Base-by-base conservation (phyloP, 2,113 vertebrate species). In the Alexandromys fortis region DNA sequence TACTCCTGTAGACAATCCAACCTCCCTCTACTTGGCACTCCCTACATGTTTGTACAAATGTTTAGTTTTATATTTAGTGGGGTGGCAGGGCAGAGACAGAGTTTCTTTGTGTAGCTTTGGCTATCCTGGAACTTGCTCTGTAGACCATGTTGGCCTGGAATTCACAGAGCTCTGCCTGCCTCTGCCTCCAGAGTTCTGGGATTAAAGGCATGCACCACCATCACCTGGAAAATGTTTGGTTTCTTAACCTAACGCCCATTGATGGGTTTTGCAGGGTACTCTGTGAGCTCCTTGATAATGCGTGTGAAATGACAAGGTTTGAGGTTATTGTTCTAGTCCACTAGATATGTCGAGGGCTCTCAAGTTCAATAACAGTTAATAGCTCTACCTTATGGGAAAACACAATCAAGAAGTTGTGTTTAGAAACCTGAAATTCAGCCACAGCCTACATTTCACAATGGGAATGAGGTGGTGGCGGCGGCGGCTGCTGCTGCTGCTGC, bases 401-500 rank as follows among this genome's bases (percentile, higher is more conserved):
- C 45, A 6, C 73, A 63, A 63, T 52, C 35, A 83, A 61, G 47
- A 92, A 73, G 16, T 76, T 93, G 55, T 68, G 92, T 85, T 95
- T 35, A 65, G 90, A 96, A 90, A 88, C 22, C 26, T 63, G 90
- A 95, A 78, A 11, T 33, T 87, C 81, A 47, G 30, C 72, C 55
- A 85, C 93, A 97, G 45, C 42, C 81, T 77, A 33, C 11, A 67
- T 68, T 92, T 92, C 30, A 65, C 55, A 17, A 13, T 33, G 22
- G 22, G 3, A 79, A 26, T 58, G 9, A 58, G 38, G 26, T 47
- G 87, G 61, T 70, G 68, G 61, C 63, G 17, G 17, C 11, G 7
- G 38, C 68, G 78, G 61, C 1, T 17, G 35, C 68, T 35, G 61
- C 67, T 86, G 58, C 1, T 47, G 30, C 63, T 35, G 61, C 45